These are phyloP conservation scores for Hyperoplus immaculatus DNA, from an alignment of 2,797 vertebrate genomes.

Conservation along the genomic window DNA sequence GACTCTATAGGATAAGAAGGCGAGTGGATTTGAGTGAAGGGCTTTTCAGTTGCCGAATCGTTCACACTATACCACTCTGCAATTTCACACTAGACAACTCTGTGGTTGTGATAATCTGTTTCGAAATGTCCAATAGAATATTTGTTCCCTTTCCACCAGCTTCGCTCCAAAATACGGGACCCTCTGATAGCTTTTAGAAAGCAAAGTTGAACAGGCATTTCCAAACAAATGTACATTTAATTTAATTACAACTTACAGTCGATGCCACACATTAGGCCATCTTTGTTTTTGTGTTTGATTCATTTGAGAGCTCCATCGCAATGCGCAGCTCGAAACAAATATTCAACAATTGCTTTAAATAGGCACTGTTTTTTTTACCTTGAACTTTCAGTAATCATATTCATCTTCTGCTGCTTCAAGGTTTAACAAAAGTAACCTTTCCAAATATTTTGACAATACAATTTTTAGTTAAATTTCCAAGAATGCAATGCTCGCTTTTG, in stretches of 20 bases:
- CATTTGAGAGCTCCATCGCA: neutral
- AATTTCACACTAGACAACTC: slow-evolving; percentile 70
- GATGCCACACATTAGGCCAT: neutral
- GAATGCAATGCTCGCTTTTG: slow-evolving; percentile 1
- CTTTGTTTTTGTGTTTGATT: slow-evolving; percentile 7
- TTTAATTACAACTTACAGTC: slow-evolving; percentile 2
- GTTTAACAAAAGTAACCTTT: neutral
- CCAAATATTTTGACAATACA: neutral
- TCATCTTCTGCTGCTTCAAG: slow-evolving; percentile 2
- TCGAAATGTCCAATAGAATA: slow-evolving; percentile 59
- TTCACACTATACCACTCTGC: slow-evolving; percentile 58
- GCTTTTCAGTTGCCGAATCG: slow-evolving; percentile 42
- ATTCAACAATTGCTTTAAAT: neutral
- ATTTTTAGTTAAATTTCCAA: slow-evolving; percentile 17
- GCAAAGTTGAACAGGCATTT: slow-evolving; percentile 8
- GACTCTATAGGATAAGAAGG: slow-evolving; percentile 31
- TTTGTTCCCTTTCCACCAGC: slow-evolving; percentile 35
- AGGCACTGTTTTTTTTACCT: neutral
- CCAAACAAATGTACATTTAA: slow-evolving; percentile 9
- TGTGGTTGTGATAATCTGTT: slow-evolving; percentile 60
- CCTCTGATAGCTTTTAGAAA: slow-evolving; percentile 23
- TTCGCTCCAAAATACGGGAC: slow-evolving; percentile 30
- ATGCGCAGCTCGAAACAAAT: neutral
- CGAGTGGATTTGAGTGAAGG: slow-evolving; percentile 45
- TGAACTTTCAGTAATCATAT: neutral